phyloP scores from a whole-genome alignment of 1,140 invertebrate species.

The Brachystomella parvula region DNA sequence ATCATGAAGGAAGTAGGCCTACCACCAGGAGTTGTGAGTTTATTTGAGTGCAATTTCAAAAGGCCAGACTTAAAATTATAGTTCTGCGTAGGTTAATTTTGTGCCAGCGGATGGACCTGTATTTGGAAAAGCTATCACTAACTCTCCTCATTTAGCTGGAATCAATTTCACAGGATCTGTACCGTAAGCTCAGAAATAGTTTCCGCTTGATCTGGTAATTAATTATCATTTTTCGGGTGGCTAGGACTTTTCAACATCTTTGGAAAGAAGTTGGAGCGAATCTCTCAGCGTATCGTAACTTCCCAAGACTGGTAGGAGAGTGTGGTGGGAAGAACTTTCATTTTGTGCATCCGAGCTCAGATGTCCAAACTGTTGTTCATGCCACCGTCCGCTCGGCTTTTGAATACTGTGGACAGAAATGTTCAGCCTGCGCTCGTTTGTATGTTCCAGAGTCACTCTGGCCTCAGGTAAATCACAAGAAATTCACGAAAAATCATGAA shows the following conservation, averaged over 20 bases:
- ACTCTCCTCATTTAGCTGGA: constrained; percentile 74
- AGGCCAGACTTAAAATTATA: too few relatives aligned
- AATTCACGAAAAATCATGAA: constrained; percentile 16
- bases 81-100: too few relatives aligned
- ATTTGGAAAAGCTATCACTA: constrained; percentile 86
- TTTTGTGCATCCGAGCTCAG: constrained; percentile 86
- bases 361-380: constrained; percentile 52
- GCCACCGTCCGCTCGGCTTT: constrained; percentile 85
- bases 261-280: constrained; percentile 91
- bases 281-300: constrained; percentile 74
- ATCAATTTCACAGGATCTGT: constrained; percentile 95
- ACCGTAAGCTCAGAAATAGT: constrained; percentile 51
- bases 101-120: constrained; percentile 73
- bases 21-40: constrained; percentile 93
- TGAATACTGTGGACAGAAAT: constrained; percentile 96
- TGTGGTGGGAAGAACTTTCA: constrained; percentile 99
- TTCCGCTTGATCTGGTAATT: constrained; percentile 2
- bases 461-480: constrained; percentile 53
- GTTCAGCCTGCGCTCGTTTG: constrained; percentile 92
- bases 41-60: constrained; percentile 66
- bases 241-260: constrained; percentile 83
- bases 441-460: constrained; percentile 90
- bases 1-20: constrained; percentile 87
- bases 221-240: constrained; percentile 39
- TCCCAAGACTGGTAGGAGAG: constrained; percentile 89